Base-by-base conservation (phyloP, 2,113 vertebrate genomes). In the Equus quagga region DNA sequence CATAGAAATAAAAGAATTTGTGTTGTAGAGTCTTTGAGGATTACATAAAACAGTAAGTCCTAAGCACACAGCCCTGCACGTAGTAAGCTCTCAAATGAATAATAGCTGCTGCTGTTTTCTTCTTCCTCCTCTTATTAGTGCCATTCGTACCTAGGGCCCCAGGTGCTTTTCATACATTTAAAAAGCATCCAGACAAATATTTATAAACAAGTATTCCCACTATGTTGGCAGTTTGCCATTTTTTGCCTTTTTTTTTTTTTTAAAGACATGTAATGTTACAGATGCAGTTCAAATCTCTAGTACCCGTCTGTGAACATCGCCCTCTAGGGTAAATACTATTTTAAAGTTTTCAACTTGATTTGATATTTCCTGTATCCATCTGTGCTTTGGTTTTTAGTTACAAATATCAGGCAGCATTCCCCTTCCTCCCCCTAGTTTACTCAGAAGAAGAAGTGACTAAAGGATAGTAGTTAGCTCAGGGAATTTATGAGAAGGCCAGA, bases 341-440 rank as follows among this genome's bases (percentile, higher is more conserved):
- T 46, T 72, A 23, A 94, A 80, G 28, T 94, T 89, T 65, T 60
- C 21, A 83, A 26, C 33, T 73, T 87, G 60, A 31, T 73, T 0
- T 87, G n/a, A 17, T 58, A 13, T 65, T 62, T 92, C 84, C 60
- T 95, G 13, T 95, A 28, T 88, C 62, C n/a, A 64, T 70, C 13
- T 83, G 33, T 9, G 36, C 79, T 83, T 92, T 85, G 33, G 5
- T 54, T 83, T 92, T 90, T 90, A 78, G 54, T 80, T 96, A 76
- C 1, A 91, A 78, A 41, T 83, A 69, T 41, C 6, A 31, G n/a
- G 28, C 51, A 49, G 17, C 24, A 83, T 65, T 44, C n/a, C 31
- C 23, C 11, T 18, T 24, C 10, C 14, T 23, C 19, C 2, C 4
- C 13, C 19, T 51, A 14, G 18, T 87, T 76, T 75, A 81, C 46